Conservation (phyloP, 2,113 vertebrate genomes). For the Onychorhynchus coronatus region DNA sequence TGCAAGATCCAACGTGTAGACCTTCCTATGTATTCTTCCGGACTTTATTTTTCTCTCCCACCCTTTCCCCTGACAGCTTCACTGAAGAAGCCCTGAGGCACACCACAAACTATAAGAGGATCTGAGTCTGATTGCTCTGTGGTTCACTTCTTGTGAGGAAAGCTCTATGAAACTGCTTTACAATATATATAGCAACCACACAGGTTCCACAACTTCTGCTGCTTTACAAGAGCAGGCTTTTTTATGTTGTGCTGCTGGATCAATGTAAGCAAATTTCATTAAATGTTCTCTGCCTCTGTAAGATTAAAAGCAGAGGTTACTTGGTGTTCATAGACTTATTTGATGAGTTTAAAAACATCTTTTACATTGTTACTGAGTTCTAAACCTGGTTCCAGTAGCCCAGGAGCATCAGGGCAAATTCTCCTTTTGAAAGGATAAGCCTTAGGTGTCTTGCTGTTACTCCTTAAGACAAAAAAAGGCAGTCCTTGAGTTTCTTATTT, state of each 20-base stretch:
- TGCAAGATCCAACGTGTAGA: not conserved
- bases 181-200: not conserved
- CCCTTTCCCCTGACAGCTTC: not conserved
- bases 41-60: not conserved
- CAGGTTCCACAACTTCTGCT: not conserved
- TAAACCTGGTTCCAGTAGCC: not conserved
- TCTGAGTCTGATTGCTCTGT: not conserved
- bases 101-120: not conserved
- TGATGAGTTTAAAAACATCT: slow-evolving; percentile 2
- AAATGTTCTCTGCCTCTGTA: not conserved
- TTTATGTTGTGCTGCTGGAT: not conserved
- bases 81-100: not conserved
- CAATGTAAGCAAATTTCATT: not conserved
- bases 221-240: not conserved
- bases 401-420: not conserved
- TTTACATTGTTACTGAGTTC: not conserved
- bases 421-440: not conserved
- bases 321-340: not conserved
- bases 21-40: not conserved
- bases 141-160: not conserved
- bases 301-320: not conserved
- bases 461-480: not conserved
- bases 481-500: not conserved
- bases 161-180: not conserved
- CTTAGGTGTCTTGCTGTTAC: not conserved